phyloP scores from a whole-genome alignment of 2,888 invertebrate genomes.

The Eurois occulta region DNA sequence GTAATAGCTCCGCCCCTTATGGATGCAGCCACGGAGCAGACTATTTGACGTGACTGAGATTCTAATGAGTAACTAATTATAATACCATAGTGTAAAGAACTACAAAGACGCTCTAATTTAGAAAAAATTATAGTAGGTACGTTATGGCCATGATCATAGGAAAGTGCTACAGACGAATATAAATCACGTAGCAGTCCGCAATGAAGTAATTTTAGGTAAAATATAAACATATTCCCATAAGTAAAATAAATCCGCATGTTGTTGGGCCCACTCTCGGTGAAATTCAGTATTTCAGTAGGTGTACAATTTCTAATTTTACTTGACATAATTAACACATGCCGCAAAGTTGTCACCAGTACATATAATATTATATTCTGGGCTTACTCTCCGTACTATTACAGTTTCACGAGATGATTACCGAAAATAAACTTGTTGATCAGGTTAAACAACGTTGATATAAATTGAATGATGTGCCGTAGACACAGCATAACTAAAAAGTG shows the following conservation, averaged over 20 bases:
- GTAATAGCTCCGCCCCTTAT: slow-evolving; percentile 76
- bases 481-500: slow-evolving; percentile 6
- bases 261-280: slow-evolving; percentile 10
- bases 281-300: slow-evolving; percentile 42
- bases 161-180: background rate
- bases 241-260: slow-evolving; percentile 35
- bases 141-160: background rate
- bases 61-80: slow-evolving; percentile 51
- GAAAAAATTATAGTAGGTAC: background rate
- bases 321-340: slow-evolving; percentile 54
- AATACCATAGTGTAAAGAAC: background rate
- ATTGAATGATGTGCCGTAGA: background rate
- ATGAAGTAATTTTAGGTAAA: slow-evolving; percentile 1
- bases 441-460: slow-evolving; percentile 16
- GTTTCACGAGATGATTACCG: slow-evolving; percentile 12
- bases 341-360: slow-evolving; percentile 44
- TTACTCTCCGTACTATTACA: slow-evolving; percentile 9
- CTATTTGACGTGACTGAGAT: slow-evolving; percentile 70
- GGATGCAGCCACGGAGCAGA: slow-evolving; percentile 69
- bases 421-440: slow-evolving; percentile 12
- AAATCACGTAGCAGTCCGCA: slow-evolving; percentile 6
- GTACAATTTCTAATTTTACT: slow-evolving; percentile 53
- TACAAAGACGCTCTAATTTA: background rate
- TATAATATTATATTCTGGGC: slow-evolving; percentile 40
- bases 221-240: slow-evolving; percentile 31